Evolutionary conservation across 2,113 vertebrate species (phyloP).

Genomic region (Tamias sibiricus): DNA sequence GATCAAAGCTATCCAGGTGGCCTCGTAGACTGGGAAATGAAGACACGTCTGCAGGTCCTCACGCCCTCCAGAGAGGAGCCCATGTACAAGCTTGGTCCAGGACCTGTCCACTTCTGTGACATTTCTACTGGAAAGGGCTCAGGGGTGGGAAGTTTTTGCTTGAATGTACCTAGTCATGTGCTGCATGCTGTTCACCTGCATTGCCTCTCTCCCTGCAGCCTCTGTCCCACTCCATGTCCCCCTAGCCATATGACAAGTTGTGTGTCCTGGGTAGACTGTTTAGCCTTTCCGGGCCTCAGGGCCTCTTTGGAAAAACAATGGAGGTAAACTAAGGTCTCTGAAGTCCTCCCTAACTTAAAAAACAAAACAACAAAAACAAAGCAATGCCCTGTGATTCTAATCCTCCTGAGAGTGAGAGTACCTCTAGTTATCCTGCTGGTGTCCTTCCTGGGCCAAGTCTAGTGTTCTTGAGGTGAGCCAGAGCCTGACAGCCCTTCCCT

Average conservation of each 20-base stretch:
- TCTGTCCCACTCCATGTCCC: background rate
- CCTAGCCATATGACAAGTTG: background rate
- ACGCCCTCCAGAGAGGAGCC: background rate
- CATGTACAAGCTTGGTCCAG: background rate
- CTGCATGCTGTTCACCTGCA: background rate
- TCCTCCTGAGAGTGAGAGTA: background rate
- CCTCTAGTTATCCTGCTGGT: background rate
- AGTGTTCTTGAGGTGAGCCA: background rate
- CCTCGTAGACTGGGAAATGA: conserved; percentile 94
- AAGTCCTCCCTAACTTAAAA: background rate
- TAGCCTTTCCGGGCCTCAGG: background rate
- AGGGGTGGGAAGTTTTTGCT: background rate
- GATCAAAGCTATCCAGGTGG: conserved; percentile 95
- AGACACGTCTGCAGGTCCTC: background rate
- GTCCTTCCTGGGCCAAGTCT: background rate
- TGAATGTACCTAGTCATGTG: background rate
- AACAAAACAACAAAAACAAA: background rate
- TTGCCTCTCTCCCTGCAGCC: background rate
- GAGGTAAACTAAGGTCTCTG: background rate
- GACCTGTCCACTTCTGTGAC: background rate
- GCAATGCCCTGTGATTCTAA: background rate
- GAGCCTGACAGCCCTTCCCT: background rate
- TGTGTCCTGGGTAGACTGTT: background rate
- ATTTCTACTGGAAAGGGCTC: background rate
- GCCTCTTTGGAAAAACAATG: conserved; percentile 7